These are phyloP conservation scores for Apodemus speciosus DNA, from an alignment of 2,113 vertebrate genomes.

Conservation along the genomic window DNA sequence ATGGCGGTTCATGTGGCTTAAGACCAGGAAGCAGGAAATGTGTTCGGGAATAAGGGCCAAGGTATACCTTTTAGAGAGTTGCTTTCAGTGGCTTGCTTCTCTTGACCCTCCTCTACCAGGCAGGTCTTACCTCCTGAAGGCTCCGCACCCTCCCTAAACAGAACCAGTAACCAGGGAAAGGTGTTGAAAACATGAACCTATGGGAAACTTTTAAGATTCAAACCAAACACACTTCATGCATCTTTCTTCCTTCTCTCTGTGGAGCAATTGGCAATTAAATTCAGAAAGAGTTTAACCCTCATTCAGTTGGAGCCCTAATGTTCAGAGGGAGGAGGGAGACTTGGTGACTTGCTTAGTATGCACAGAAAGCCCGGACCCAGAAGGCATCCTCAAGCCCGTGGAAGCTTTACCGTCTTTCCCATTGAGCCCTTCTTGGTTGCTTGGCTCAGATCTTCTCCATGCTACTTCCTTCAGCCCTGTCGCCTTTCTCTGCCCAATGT, in stretches of 20 bases:
- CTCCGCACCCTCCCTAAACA: no score
- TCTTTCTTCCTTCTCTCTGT: background rate
- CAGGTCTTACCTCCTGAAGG: background rate
- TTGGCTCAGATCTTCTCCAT: background rate
- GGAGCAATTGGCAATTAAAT: accelerated
- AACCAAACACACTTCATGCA: background rate
- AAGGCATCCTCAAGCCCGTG: accelerated
- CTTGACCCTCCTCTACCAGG: background rate
- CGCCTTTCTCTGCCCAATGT: background rate
- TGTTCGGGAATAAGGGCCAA: background rate
- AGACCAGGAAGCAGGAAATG: background rate
- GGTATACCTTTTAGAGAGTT: background rate
- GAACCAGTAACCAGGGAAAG: background rate
- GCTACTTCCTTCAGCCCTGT: background rate
- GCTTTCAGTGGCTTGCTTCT: background rate
- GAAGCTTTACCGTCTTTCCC: no score
- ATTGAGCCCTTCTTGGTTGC: background rate
- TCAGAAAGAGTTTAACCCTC: background rate
- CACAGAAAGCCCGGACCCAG: background rate
- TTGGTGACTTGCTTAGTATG: background rate
- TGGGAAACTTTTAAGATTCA: background rate
- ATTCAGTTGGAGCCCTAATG: background rate
- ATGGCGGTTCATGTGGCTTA: background rate
- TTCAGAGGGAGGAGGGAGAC: background rate
- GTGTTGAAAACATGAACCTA: background rate